These are phyloP conservation scores for Seriola dumerili DNA, from an alignment of 2,113 vertebrate genomes.

Conservation along the genomic window DNA sequence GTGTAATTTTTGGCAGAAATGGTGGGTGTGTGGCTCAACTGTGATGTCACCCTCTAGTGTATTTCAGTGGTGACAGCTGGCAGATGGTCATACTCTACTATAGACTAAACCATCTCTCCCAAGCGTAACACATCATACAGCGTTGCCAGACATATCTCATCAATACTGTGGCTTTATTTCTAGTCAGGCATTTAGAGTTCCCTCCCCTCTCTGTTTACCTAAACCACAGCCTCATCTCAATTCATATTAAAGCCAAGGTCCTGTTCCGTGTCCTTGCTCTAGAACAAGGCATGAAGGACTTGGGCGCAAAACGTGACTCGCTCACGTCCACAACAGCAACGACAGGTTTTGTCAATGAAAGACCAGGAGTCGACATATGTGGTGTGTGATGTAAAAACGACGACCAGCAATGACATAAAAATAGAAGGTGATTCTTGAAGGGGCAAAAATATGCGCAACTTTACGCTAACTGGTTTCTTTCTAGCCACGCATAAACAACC, in stretches of 20 bases:
- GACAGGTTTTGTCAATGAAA: constrained; percentile 25
- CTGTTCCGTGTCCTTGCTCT: constrained; percentile 61
- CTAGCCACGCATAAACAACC: background rate
- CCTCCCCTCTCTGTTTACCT: constrained; percentile 18
- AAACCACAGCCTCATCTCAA: constrained; percentile 19
- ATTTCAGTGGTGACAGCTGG: constrained; percentile 54
- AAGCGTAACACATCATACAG: constrained; percentile 10
- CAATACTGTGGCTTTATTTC: background rate
- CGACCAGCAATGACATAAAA: constrained; percentile 3
- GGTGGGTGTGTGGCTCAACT: constrained; percentile 33
- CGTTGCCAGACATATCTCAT: background rate
- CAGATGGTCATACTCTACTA: constrained; percentile 32
- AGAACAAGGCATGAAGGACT: constrained; percentile 5
- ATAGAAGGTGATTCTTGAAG: background rate
- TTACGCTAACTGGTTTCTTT: background rate
- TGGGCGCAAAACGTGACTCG: background rate
- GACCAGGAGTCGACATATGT: background rate
- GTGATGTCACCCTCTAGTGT: constrained; percentile 66
- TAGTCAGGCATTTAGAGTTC: background rate
- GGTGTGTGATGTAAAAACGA: background rate
- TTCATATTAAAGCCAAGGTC: constrained; percentile 48
- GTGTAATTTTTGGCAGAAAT: constrained; percentile 15
- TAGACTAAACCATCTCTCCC: constrained; percentile 8
- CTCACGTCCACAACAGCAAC: background rate
- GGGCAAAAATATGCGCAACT: background rate